Conservation (phyloP, 2,797 vertebrate species). For the Notolabrus celidotus region DNA sequence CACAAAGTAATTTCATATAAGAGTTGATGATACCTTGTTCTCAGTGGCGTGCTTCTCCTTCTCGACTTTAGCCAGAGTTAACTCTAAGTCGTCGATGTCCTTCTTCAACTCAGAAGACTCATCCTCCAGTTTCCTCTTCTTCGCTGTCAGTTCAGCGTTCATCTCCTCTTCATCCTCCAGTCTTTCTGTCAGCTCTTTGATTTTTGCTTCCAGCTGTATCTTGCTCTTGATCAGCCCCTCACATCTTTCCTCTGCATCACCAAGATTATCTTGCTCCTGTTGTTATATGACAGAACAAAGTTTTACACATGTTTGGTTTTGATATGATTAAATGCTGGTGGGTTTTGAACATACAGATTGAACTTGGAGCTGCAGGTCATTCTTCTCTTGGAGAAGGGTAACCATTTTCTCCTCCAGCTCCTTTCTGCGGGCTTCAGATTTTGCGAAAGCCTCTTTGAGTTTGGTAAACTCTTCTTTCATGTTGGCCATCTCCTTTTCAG, state of each 20-base stretch:
- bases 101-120: slow-evolving; percentile 90
- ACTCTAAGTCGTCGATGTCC: slow-evolving; percentile 89
- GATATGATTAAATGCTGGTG: background rate
- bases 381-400: slow-evolving; percentile 85
- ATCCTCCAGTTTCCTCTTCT: slow-evolving; percentile 89
- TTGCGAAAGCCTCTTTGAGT: slow-evolving; percentile 84
- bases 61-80: slow-evolving; percentile 90
- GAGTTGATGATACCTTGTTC: slow-evolving; percentile 83
- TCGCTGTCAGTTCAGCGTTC: slow-evolving; percentile 86
- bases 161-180: slow-evolving; percentile 88
- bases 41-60: slow-evolving; percentile 92
- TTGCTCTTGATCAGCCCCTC: slow-evolving; percentile 90
- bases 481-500: slow-evolving; percentile 90
- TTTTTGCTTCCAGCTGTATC: slow-evolving; percentile 88
- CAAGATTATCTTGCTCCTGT: slow-evolving; percentile 88
- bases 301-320: background rate
- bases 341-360: slow-evolving; percentile 68
- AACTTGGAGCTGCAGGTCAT: slow-evolving; percentile 85
- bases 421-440: slow-evolving; percentile 83
- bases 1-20: background rate
- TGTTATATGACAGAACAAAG: background rate
- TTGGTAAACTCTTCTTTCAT: slow-evolving; percentile 86
- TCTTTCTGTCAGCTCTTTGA: slow-evolving; percentile 87
- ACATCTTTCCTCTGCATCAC: slow-evolving; percentile 89
- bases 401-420: slow-evolving; percentile 88